Conservation (phyloP, 2,888 invertebrate genomes). For the Dasysyrphus tricinctus region DNA sequence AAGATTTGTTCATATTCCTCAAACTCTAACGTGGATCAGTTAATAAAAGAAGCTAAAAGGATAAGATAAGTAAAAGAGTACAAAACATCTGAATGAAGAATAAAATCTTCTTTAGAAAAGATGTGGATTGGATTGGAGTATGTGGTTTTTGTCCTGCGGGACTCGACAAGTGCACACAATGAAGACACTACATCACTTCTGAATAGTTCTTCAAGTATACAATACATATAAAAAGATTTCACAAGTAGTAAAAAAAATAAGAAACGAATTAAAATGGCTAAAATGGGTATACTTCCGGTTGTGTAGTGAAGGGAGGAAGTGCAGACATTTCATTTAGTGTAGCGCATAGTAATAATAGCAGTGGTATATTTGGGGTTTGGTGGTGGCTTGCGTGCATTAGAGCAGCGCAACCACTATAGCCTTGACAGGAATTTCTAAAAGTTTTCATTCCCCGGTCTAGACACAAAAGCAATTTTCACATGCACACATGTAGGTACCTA, state of each 20-base stretch:
- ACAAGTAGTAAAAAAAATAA: not conserved
- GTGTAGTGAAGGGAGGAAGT: conserved; percentile 27
- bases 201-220: conserved; percentile 43
- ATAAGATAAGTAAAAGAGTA: not conserved
- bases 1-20: conserved; percentile 13
- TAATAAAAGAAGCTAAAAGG: conserved; percentile 13
- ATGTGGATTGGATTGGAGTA: conserved; percentile 2
- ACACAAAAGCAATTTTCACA: conserved; percentile 68
- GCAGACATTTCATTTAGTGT: conserved; percentile 68
- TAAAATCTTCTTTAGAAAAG: conserved; percentile 11
- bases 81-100: conserved; percentile 29
- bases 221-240: no score
- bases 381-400: conserved; percentile 58
- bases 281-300: conserved; percentile 71
- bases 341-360: conserved; percentile 39
- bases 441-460: conserved; percentile 69
- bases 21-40: conserved; percentile 6
- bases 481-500: not conserved
- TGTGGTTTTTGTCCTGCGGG: conserved; percentile 16
- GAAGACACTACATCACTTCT: conserved; percentile 14
- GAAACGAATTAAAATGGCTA: conserved; percentile 64
- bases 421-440: conserved; percentile 46
- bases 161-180: conserved; percentile 6
- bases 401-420: conserved; percentile 5
- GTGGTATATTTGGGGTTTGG: conserved; percentile 1